Percentiles rank a stretch among this genome's conserved stretches.
Evolutionary conservation across 2,888 invertebrate genomes (phyloP).

Genomic region (Netelia inedita): DNA sequence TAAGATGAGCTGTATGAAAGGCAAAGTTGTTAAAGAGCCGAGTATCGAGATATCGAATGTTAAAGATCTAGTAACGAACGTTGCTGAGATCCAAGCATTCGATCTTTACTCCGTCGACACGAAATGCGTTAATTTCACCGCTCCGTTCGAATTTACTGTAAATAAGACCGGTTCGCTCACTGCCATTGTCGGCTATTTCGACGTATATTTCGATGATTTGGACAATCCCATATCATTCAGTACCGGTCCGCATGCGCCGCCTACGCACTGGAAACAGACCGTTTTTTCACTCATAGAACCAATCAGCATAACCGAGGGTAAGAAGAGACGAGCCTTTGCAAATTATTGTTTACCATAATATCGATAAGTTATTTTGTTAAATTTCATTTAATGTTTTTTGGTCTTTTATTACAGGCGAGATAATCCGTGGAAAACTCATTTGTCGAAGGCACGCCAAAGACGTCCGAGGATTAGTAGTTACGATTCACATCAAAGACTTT

Average conservation of each 20-base stretch:
- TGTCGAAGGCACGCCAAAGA: slow-evolving; percentile 91
- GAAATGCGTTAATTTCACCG: slow-evolving; percentile 90
- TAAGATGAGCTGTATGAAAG: slow-evolving; percentile 96
- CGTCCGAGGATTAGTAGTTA: slow-evolving; percentile 90
- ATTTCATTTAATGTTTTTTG: neutral
- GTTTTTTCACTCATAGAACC: slow-evolving; percentile 93
- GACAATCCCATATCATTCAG: slow-evolving; percentile 89
- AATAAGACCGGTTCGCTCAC: slow-evolving; percentile 90
- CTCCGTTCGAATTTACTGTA: slow-evolving; percentile 89
- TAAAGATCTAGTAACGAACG: slow-evolving; percentile 81
- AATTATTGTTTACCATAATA: neutral
- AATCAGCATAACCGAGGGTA: slow-evolving; percentile 89
- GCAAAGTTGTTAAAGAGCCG: slow-evolving; percentile 93
- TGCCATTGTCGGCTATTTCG: slow-evolving; percentile 96
- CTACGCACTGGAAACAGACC: slow-evolving; percentile 98
- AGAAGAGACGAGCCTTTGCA: slow-evolving; percentile 25
- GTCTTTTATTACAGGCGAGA: slow-evolving; percentile 86
- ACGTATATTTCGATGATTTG: slow-evolving; percentile 93
- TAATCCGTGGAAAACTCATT: slow-evolving; percentile 89
- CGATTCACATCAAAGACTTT: slow-evolving; percentile 87
- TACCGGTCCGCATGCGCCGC: slow-evolving; percentile 91
- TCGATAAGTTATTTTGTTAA: neutral
- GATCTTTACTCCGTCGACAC: slow-evolving; percentile 91
- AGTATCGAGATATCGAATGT: slow-evolving; percentile 87
- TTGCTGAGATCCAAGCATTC: slow-evolving; percentile 85